Evolutionary conservation across 2,113 vertebrate species (phyloP), one percentile per base, ranked within the genome.

Genomic region (Rhombomys opimus): DNA sequence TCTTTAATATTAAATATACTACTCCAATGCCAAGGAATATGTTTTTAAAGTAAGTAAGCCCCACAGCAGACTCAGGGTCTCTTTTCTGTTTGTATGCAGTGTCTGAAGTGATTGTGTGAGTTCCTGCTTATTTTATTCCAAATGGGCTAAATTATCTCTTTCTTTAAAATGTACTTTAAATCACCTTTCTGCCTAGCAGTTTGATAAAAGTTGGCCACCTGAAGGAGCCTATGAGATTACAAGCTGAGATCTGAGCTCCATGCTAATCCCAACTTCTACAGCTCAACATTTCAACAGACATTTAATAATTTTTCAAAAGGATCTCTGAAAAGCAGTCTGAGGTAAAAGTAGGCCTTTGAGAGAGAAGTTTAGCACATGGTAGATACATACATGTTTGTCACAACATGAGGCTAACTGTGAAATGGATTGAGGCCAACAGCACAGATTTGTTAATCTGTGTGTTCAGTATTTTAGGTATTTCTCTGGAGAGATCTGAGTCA

Each of bases 81-180:
- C 77, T 96, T 98, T 97, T 93, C 93, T 94, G 61, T 54, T 72
- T 97, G 94, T 81, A 15, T 35, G 91, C 0, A 0, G 57, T 72
- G 84, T 94, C 50, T 87, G 30, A 46, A 46, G 46, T 46, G 46
- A 4, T 46, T 46, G 46, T 46, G 46, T 46, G 46, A 95, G 88
- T 91, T 35, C 70, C 87, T 97, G 67, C 38, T 92, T 38, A 87
- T 57, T 73, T 30, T 93, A 90, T 59, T 61, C 46, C 90, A 77
- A 90, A 95, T 89, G 94, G 89, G 75, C 78, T 95, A 87, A 94
- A 97, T 98, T 97, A 97, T 0, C 82, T 59, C 82, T 97, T 94
- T 32, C 61, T 72, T 95, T 97, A 63, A 35, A 89, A 67, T 67
- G 81, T 95, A 73, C 90, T 88, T 97, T 97, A 96, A 98, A 98